Evolutionary conservation across 2,888 invertebrate species (phyloP).

Genomic region (Sarcophaga rosellei): DNA sequence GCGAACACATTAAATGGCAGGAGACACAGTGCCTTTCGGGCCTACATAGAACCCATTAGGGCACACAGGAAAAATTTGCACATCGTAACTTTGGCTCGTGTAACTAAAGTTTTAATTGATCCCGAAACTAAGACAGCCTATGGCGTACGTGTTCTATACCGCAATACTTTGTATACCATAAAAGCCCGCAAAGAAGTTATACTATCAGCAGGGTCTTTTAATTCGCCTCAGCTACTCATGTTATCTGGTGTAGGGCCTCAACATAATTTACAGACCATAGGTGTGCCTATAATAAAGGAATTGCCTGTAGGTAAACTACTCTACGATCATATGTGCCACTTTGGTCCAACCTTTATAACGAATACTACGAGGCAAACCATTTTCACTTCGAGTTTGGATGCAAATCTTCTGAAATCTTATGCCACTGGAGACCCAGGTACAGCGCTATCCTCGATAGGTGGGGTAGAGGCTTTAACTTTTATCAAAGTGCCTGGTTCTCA

Average conservation of each 20-base stretch:
- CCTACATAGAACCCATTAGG: constrained; percentile 84
- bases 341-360: constrained; percentile 79
- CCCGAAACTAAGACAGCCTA: constrained; percentile 84
- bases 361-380: constrained; percentile 76
- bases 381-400: constrained; percentile 60
- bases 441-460: constrained; percentile 83
- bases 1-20: constrained; percentile 84
- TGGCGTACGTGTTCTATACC: constrained; percentile 86
- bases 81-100: constrained; percentile 85
- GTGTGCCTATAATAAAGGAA: constrained; percentile 84
- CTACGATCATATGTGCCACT: constrained; percentile 83
- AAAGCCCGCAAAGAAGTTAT: constrained; percentile 90
- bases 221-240: constrained; percentile 94
- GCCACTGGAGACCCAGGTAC: constrained; percentile 79
- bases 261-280: constrained; percentile 82
- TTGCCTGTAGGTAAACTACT: constrained; percentile 86
- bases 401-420: constrained; percentile 71
- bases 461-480: constrained; percentile 86
- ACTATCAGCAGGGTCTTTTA: constrained; percentile 92
- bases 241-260: constrained; percentile 87
- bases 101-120: constrained; percentile 86
- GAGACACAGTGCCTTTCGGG: constrained; percentile 86
- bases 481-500: constrained; percentile 83
- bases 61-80: constrained; percentile 84
- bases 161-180: constrained; percentile 82